These are phyloP conservation scores for Piprites chloris DNA, from an alignment of 2,113 vertebrate genomes.

Conservation along the genomic window DNA sequence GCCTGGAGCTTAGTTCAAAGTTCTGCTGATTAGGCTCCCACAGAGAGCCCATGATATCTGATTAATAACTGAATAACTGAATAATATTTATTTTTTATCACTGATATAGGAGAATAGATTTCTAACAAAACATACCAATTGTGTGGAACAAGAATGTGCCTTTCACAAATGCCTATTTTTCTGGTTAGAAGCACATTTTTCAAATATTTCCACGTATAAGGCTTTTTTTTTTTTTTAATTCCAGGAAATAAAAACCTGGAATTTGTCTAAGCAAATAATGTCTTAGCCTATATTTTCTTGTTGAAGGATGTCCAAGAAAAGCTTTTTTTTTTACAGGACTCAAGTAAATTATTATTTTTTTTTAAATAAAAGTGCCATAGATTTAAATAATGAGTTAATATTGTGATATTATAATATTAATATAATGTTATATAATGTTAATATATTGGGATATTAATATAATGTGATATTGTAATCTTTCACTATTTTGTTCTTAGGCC, in stretches of 20 bases:
- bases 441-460: neutral
- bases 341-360: fast-evolving
- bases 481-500: neutral
- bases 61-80: neutral
- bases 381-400: neutral
- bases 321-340: neutral
- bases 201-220: neutral
- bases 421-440: neutral
- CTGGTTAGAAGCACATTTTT: neutral
- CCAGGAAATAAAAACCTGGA: neutral
- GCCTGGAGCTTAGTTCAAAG: neutral
- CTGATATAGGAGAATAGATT: neutral
- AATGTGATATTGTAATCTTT: neutral
- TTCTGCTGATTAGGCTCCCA: neutral
- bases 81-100: neutral
- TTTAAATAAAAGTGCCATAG: neutral
- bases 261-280: neutral
- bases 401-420: neutral
- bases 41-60: neutral
- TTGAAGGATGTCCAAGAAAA: neutral
- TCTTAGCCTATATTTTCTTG: neutral
- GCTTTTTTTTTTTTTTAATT: neutral
- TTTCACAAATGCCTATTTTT: neutral
- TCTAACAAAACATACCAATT: neutral
- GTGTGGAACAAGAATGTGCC: neutral